Conservation (phyloP, 2,113 vertebrate species). For the Murina feae region DNA sequence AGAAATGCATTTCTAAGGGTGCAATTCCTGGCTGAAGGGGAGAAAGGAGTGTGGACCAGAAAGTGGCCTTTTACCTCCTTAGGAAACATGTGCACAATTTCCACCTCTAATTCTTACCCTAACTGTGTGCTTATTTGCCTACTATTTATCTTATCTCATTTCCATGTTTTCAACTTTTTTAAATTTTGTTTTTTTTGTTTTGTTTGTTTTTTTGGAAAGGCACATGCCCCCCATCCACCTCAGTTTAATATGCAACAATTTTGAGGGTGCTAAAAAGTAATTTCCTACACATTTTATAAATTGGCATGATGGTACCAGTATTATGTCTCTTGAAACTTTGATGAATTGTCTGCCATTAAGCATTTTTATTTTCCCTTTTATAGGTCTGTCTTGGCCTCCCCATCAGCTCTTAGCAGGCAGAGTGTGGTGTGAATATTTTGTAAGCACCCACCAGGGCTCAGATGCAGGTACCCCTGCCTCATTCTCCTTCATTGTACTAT, state of each 20-base stretch:
- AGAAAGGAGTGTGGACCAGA: neutral
- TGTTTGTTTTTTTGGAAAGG: neutral
- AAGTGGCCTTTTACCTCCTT: fast-evolving
- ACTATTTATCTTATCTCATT: neutral
- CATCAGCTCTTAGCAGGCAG: neutral
- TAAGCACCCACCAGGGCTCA: fast-evolving
- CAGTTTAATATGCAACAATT: neutral
- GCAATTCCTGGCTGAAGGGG: neutral
- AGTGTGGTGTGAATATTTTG: fast-evolving
- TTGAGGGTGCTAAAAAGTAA: neutral
- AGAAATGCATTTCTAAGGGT: fast-evolving
- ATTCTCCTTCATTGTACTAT: fast-evolving
- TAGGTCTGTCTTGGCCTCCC: fast-evolving
- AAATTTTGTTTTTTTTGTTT: neutral
- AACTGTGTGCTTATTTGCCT: fast-evolving
- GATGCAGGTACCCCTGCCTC: fast-evolving
- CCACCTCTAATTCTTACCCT: no score
- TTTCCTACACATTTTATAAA: fast-evolving
- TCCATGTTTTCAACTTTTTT: neutral
- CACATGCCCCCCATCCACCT: neutral
- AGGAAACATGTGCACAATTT: neutral
- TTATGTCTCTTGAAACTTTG: fast-evolving
- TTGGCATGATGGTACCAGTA: fast-evolving
- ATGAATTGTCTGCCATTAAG: fast-evolving
- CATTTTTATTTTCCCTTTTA: fast-evolving